Evolutionary conservation across 2,888 invertebrate genomes (phyloP).

Genomic region (Pardosa pseudoannulata): DNA sequence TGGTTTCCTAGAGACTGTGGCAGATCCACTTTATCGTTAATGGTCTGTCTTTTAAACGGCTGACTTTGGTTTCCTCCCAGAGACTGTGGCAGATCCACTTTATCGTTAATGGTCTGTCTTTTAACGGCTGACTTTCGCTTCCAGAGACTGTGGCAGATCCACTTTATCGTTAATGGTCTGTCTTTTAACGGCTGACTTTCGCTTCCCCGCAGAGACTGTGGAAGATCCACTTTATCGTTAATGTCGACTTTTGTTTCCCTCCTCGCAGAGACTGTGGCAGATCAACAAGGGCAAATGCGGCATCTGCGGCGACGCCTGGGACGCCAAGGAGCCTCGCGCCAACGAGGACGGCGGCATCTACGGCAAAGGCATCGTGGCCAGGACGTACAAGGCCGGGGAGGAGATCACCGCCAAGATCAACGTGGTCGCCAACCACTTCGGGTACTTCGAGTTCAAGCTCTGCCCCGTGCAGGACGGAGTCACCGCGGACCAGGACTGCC

Average conservation of each 20-base stretch:
- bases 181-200: too few species aligned
- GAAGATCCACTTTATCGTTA: too few species aligned
- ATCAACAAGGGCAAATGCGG: slow-evolving; percentile 72
- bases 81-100: too few species aligned
- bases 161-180: too few species aligned
- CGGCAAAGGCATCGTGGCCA: slow-evolving; percentile 62
- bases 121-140: too few species aligned
- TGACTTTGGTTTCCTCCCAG: too few species aligned
- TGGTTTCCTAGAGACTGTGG: too few species aligned
- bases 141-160: too few species aligned
- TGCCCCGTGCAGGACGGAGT: slow-evolving; percentile 76
- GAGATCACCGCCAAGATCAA: slow-evolving; percentile 76
- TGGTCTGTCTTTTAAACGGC: too few species aligned
- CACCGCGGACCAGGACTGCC: slow-evolving; percentile 80
- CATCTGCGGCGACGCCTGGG: slow-evolving; percentile 73
- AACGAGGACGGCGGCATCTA: slow-evolving; percentile 72
- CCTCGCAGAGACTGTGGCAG: slow-evolving; percentile 63
- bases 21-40: too few species aligned
- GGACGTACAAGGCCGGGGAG: slow-evolving; percentile 65
- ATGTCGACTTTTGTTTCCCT: background rate
- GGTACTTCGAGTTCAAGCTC: slow-evolving; percentile 77
- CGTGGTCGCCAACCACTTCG: slow-evolving; percentile 77
- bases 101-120: too few species aligned
- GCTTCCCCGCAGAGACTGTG: too few species aligned
- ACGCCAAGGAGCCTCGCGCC: slow-evolving; percentile 57